Percentiles rank a stretch among this genome's conserved stretches.
Conservation (phyloP, 2,113 vertebrate species). For the Eupsittula cactorum region DNA sequence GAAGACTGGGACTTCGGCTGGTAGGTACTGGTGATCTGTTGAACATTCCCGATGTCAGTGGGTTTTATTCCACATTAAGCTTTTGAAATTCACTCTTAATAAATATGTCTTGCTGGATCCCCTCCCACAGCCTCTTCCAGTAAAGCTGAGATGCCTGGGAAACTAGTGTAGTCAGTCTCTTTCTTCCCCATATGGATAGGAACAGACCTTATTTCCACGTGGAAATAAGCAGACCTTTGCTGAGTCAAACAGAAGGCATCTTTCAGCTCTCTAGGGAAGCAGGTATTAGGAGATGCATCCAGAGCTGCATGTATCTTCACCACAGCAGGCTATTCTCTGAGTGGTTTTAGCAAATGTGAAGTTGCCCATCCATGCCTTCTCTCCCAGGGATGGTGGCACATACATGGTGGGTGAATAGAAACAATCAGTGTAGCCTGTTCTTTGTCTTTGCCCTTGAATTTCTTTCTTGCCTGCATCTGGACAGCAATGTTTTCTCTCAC, state of each 20-base stretch:
- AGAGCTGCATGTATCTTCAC: not conserved
- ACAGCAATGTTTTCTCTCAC: not conserved
- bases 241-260: not conserved
- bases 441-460: not conserved
- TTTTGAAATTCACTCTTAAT: not conserved
- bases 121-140: not conserved
- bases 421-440: not conserved
- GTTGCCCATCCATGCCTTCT: not conserved
- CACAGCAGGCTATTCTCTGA: not conserved
- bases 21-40: not conserved
- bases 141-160: not conserved
- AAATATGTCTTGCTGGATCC: not conserved
- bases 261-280: not conserved
- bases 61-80: not conserved
- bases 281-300: not conserved
- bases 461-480: not conserved
- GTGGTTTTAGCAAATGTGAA: not conserved
- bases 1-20: not conserved
- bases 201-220: not conserved
- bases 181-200: accelerated
- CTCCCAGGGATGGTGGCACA: not conserved
- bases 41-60: not conserved
- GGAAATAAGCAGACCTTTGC: not conserved
- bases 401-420: accelerated
- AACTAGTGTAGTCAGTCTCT: not conserved